Evolutionary conservation across 2,888 invertebrate species (phyloP), one percentile per base, ranked within the genome.

Genomic region (Drosophila meridionalis): DNA sequence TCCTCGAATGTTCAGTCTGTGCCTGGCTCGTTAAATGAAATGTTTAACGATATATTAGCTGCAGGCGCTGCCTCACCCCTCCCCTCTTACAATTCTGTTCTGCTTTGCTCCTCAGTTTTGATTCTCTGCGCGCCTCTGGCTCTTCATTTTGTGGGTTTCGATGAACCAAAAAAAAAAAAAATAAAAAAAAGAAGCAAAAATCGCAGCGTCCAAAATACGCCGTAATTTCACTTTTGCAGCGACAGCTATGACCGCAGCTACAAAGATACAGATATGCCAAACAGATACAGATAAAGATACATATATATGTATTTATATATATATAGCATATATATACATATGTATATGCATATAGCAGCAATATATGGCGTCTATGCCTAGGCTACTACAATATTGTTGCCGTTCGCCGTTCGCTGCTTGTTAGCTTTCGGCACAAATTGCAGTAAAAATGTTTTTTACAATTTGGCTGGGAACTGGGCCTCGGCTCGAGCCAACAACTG

Each of bases 21-120:
- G 76, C 76, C 81, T 78, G 85, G 60, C 84, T 87, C 89, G 87
- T 90, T 90, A 87, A 88, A 90, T 88, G 83, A 85, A 88, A 88
- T 90, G 91, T 83, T 90, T 83, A 88, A 83, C 90, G 78, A 90
- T 88, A 90, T 89, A 87, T 88, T 88, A 90, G 87, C 90, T 78
- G 66, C 68, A 77, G 87, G 87, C 79, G 0, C 55, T n/a, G 40
- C 42, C 30, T 12, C 12, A 20, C 5, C 6, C 9, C 5, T 57
- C 14, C 3, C 36, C 11, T 32, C 26, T 4, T 40, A 30, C 32
- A 4, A 28, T 11, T 28, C 14, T 48, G 28, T 11, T 5, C 38
- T 26, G 42, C 59, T 30, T 9, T 43, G 40, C 32, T 47, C 30
- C 30, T 8, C 53, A 32, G 38, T 43, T 28, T 28, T 14, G n/a